Evolutionary conservation across 2,888 invertebrate genomes (phyloP), one percentile per base, ranked within the genome.

Genomic region (Bellardia bayeri): DNA sequence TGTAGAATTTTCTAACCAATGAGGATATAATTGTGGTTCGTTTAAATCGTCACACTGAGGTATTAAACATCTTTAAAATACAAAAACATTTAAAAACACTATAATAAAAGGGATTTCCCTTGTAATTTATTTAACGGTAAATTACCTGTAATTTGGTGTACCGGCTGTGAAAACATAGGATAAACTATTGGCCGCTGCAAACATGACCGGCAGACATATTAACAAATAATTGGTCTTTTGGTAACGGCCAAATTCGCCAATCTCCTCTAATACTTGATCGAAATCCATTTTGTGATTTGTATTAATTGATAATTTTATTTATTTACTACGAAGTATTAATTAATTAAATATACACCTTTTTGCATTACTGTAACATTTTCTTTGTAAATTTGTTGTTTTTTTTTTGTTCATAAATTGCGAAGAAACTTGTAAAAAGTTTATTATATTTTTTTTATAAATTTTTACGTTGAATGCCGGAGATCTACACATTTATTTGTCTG

Each of bases 131-230:
- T 13, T 30, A 56, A 5, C 40, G 1, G 30, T 54, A 45, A n/a
- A 13, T 61, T 49, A 95, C 95, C 95, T 94, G 90, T 95, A 95
- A 78, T 94, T 92, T 11, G 95, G 95, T 61, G 94, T 93, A 66
- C 95, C 95, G 9, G 95, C 95, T 2, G 95, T 95, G 91, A 95
- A 95, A 8, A 95, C 95, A 89, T 95, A 95, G 42, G 95, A 95
- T 30, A 95, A 91, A 92, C 95, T 95, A 90, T 95, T 95, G 7
- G 95, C 95, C 1, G 95, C 95, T 14, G 94, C 95, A 91, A 95
- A 95, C 85, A 95, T 91, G 14, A 95, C 95, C 0, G 95, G 95
- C 64, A 95, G 90, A 91, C 95, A 95, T 56, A 95, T 94, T 63
- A 95, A 92, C 42, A 94, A 89, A 90, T 95, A 95, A 75, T 94